Base-by-base conservation (phyloP, 2,888 invertebrate species). In the Melinopterus prodromus region DNA sequence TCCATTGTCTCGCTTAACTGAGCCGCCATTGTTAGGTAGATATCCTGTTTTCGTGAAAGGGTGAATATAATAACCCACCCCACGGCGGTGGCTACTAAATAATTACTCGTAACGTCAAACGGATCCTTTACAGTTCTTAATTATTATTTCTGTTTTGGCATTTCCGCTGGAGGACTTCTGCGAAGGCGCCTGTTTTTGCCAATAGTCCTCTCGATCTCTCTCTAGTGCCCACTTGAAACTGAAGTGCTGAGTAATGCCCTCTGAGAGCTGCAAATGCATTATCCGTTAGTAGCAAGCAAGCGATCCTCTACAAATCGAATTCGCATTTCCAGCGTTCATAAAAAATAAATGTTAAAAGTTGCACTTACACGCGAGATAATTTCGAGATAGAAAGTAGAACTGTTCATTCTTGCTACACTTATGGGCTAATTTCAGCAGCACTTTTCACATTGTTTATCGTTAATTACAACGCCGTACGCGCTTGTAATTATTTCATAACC, bases 201-300 rank as follows among this genome's bases (percentile, higher is more conserved):
- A 26, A 26, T 53, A 53, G 53, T 53, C 53, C 53, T 53, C 53
- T 53, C 53, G 53, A 7, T 7, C 53, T 53, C 53, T 26, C 53
- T 53, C 53, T 7, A 53, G 53, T 53, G 53, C 53, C 2, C 53
- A 53, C 53, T 53, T 53, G 53, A 53, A 53, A 53, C 12, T 53
- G 53, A 53, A 53, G 53, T 53, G 53, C 53, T 53, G 53, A 53
- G 53, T 53, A 53, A 53, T 53, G 53, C 53, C 53, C 53, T 53
- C 53, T 53, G 53, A 53, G 53, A 53, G 53, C 53, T 53, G 53
- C 53, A 53, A 53, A 53, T 53, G 53, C 53, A 53, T 53, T 53
- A 53, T 53, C 53, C 53, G 53, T 53, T 53, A 9, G 53, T 26
- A 26, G 26, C 26, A 26, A 26, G 26, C 53, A 53, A 53, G 7